A percentile compares a stretch with the other conserved stretches of the same genome.
phyloP scores from a whole-genome alignment of 1,140 invertebrate species.

The Leptinotarsa lineolata region DNA sequence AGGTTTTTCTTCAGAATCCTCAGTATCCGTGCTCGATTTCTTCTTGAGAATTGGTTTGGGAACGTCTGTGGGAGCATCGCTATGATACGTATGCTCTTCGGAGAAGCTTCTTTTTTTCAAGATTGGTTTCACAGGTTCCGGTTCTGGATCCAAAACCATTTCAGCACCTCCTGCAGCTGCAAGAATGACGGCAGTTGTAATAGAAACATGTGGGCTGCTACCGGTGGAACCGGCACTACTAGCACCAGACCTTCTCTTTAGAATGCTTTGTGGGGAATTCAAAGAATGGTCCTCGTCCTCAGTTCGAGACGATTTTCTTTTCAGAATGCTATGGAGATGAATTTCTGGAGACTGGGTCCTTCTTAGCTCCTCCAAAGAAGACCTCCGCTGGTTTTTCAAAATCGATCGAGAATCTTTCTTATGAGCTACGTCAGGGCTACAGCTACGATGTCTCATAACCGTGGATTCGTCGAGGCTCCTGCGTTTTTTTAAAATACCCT shows the following conservation, averaged over 20 bases:
- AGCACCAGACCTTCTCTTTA: slow-evolving; percentile 70
- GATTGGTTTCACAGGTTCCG: slow-evolving; percentile 74
- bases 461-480: slow-evolving; percentile 78
- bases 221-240: slow-evolving; percentile 63
- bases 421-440: slow-evolving; percentile 69
- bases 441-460: slow-evolving; percentile 68
- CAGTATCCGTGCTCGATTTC: slow-evolving; percentile 77
- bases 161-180: slow-evolving; percentile 66
- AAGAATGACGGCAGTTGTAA: slow-evolving; percentile 70
- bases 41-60: slow-evolving; percentile 83
- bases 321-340: slow-evolving; percentile 69
- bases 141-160: slow-evolving; percentile 58
- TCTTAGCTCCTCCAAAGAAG: slow-evolving; percentile 70
- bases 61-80: slow-evolving; percentile 54
- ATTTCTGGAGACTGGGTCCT: slow-evolving; percentile 61
- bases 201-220: slow-evolving; percentile 68
- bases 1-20: slow-evolving; percentile 72
- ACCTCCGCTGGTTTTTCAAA: slow-evolving; percentile 69
- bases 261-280: slow-evolving; percentile 72
- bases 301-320: slow-evolving; percentile 66
- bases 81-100: slow-evolving; percentile 59
- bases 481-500: slow-evolving; percentile 79
- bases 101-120: slow-evolving; percentile 77
- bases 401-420: slow-evolving; percentile 66
- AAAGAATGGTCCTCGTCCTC: slow-evolving; percentile 62